Evolutionary conservation across 2,113 vertebrate species (phyloP), one percentile per base, ranked within the genome.

Genomic region (Mesocricetus auratus): DNA sequence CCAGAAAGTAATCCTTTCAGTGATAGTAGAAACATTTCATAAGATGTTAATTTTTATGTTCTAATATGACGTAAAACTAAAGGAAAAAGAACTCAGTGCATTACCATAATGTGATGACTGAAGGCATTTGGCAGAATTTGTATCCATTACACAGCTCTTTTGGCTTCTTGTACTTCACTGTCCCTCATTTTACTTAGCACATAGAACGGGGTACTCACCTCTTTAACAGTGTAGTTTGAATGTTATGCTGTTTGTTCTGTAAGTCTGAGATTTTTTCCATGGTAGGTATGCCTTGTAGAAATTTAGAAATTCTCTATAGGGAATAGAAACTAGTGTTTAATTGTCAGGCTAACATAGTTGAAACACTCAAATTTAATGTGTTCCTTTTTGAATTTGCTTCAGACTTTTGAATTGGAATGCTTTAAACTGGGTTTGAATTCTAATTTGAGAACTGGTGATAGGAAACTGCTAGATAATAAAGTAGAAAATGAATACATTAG

Each of bases 131-230:
- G 42, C 69, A 92, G 85, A 85, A 56, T 94, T 97, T 69, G 31
- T 82, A 87, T 92, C 93, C 60, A 90, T 73, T 22, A 47, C 1
- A 21, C 66, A 95, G 90, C 96, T 97, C 42, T 75, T 47, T 94
- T 97, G 93, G 71, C 71, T 96, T 96, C 56, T 94, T 94, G 62
- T 93, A 39, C 62, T 96, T 96, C 53, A 31, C 53, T 95, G 69
- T 86, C 73, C 93, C 95, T 97, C 95, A 97, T 98, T 97, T 97
- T 96, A 86, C 53, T 86, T 97, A 97, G 93, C 71, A 90, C 53
- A 66, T 91, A 95, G 97, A 97, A 94, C 96, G 97, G 91, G 96
- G 88, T 91, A 58, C 82, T 97, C 22, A 36, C 77, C n/a, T 91
- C 96, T 95, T 94, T 92, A 92, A 86, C 75, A 91, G 68, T 4